These are phyloP conservation scores for Ephestia elutella DNA, from an alignment of 1,140 invertebrate genomes.

Conservation along the genomic window DNA sequence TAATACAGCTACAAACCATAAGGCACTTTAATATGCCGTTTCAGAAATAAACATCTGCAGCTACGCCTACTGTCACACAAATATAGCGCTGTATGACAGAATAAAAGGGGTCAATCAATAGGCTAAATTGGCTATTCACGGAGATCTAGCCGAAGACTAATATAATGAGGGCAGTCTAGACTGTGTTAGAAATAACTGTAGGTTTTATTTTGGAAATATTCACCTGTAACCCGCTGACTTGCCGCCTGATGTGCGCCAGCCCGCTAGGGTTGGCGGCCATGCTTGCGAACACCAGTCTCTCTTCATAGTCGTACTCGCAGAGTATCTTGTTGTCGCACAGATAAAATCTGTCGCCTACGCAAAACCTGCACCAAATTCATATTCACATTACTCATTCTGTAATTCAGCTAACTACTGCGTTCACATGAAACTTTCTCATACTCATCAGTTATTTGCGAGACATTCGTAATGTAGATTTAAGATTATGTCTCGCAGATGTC, in stretches of 20 bases:
- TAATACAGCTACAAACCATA: not conserved
- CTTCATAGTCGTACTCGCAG: constrained; percentile 96
- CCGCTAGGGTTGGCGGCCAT: constrained; percentile 91
- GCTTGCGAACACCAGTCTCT: constrained; percentile 90
- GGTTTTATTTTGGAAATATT: constrained; percentile 27
- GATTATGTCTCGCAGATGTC: not conserved
- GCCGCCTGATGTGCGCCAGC: constrained; percentile 89
- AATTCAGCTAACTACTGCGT: not conserved
- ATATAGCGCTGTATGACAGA: constrained; percentile 13
- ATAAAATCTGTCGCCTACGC: constrained; percentile 94
- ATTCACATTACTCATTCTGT: not conserved
- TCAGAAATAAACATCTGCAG: constrained; percentile 17
- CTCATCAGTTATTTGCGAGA: not conserved
- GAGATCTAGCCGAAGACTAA: constrained; percentile 2
- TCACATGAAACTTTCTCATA: not conserved
- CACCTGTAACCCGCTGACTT: constrained; percentile 86
- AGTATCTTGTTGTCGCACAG: constrained; percentile 95
- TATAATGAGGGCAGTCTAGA: constrained; percentile 23
- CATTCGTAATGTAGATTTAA: constrained; percentile 4
- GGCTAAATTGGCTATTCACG: constrained; percentile 15
- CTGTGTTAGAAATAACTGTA: constrained; percentile 3
- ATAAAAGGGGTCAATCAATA: constrained; percentile 26
- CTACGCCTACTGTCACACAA: constrained; percentile 10
- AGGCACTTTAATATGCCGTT: not conserved
- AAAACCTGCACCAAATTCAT: constrained; percentile 83